Percentiles rank a stretch among this genome's conserved stretches.
These are phyloP conservation scores for Zophobas morio DNA, from an alignment of 1,140 invertebrate species.

Conservation along the genomic window DNA sequence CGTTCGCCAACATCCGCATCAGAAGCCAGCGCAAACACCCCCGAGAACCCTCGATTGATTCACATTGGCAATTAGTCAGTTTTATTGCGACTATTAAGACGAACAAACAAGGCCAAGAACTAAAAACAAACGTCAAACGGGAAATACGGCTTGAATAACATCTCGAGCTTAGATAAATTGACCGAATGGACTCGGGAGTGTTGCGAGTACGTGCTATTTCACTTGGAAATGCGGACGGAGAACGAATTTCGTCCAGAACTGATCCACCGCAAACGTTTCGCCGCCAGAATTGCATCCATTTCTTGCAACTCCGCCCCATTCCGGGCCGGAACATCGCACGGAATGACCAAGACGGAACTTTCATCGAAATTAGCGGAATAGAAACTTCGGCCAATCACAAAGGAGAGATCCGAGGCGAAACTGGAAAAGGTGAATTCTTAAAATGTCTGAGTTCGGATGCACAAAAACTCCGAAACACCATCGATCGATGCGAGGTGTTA, in stretches of 20 bases:
- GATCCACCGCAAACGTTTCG: constrained; percentile 43
- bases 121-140: constrained; percentile 22
- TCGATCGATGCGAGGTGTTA: no score
- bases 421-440: no score
- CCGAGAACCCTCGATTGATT: constrained; percentile 7
- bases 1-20: not conserved
- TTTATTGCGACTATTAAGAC: constrained; percentile 9
- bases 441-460: no score
- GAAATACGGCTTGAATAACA: constrained; percentile 24
- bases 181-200: constrained; percentile 45
- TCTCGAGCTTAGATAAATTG: constrained; percentile 50
- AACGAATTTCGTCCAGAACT: constrained; percentile 22
- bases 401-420: no score
- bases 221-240: constrained; percentile 47
- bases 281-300: constrained; percentile 52
- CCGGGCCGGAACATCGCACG: not conserved
- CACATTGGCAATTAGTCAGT: constrained; percentile 13
- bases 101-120: constrained; percentile 17
- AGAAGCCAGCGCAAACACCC: not conserved
- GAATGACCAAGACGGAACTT: not conserved
- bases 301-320: constrained; percentile 48
- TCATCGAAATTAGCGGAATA: no score
- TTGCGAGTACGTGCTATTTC: constrained; percentile 47
- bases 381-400: no score
- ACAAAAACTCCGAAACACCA: no score